Percentiles rank a stretch among this genome's conserved stretches.
Evolutionary conservation across 2,113 vertebrate species (phyloP).

Genomic region (Danio rerio): DNA sequence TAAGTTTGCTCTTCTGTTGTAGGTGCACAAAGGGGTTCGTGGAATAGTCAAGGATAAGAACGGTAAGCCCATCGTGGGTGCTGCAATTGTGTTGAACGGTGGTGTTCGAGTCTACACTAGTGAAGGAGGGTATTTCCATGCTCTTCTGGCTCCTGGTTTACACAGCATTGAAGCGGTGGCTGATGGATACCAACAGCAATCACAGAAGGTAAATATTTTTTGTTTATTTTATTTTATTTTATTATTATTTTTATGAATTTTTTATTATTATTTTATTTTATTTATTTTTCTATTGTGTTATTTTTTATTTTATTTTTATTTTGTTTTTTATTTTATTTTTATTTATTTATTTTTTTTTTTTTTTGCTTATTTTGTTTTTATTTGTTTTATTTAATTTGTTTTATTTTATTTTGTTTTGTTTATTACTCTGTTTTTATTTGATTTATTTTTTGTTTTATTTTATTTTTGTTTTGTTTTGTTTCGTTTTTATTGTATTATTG

Average conservation of each 20-base stretch:
- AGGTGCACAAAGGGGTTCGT: conserved; percentile 95
- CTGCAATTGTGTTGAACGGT: conserved; percentile 86
- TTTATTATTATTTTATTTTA: neutral
- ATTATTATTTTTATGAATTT: neutral
- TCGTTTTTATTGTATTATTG: too few species aligned
- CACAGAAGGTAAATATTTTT: conserved; percentile 78
- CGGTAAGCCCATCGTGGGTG: conserved; percentile 89
- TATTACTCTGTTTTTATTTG: neutral
- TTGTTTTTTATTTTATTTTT: neutral
- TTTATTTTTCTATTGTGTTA: neutral
- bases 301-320: neutral
- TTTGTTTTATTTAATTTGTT: neutral
- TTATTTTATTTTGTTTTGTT: neutral
- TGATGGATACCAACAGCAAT: conserved; percentile 91
- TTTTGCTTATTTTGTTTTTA: neutral
- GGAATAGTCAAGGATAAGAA: conserved; percentile 89
- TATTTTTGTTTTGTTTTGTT: neutral
- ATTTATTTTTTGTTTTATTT: neutral
- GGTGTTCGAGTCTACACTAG: conserved; percentile 81
- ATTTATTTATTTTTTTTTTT: neutral
- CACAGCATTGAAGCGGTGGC: conserved; percentile 89
- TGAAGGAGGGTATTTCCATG: conserved; percentile 91
- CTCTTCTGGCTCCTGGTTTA: conserved; percentile 88
- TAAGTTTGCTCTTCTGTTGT: conserved; percentile 43
- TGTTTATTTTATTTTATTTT: neutral